Evolutionary conservation across 1,140 invertebrate genomes (phyloP), one percentile per base, ranked within the genome.

Genomic region (Drosophila bocqueti): DNA sequence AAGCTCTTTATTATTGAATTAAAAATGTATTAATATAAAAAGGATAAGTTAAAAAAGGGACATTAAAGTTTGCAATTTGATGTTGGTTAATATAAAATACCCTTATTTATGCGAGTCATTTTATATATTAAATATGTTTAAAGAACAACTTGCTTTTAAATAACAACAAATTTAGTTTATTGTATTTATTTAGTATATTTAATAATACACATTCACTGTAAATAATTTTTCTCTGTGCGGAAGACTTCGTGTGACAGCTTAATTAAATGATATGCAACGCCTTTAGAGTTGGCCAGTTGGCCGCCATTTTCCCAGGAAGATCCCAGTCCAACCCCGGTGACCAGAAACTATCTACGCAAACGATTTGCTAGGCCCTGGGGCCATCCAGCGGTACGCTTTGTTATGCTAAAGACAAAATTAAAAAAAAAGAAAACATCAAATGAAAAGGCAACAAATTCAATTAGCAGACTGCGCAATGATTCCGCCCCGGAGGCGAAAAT

Each of bases 371-470:
- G 21, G 69, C 71, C 84, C 68, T 31, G 52, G 38, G 85, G 64
- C 79, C 67, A 59, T 43, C 45, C 26, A 75, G 49, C 79, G 60
- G 65, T 65, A 50, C 50, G 79, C 81, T 81, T 89, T 90, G 84
- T 89, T 79, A 72, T 90, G 81, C 50, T 85, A 77, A 80, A 64
- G 64, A 65, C 60, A 58, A 76, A 77, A 66, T 58, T 58, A 55
- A 29, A 61, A 40, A 66, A 45, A 81, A 65, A 82, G 59, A 79
- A 67, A 87, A 87, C 83, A 86, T 76, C 68, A 78, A 75, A 78
- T 81, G 64, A 29, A 81, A 89, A 87, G 84, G 85, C 78, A 84
- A 84, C 84, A 89, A 87, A 87, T 87, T 87, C 84, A 87, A 87
- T 87, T 87, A 87, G 18, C 68, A 58, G 57, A 66, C 84, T 76